Evolutionary conservation across 2,888 invertebrate species (phyloP).

Genomic region (Eupeodes latifasciatus): DNA sequence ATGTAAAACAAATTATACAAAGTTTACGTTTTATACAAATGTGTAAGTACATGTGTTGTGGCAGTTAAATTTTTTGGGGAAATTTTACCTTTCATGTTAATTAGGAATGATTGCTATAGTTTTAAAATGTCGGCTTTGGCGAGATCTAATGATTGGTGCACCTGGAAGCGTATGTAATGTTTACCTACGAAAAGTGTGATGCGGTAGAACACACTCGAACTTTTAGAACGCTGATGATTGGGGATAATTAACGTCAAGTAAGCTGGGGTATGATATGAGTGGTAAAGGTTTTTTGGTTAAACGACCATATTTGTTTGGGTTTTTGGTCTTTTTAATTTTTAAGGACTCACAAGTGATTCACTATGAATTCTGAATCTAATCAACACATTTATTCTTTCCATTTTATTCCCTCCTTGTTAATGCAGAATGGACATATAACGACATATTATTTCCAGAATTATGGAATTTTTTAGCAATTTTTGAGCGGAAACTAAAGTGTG

Average conservation of each 20-base stretch:
- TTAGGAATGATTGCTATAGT: conserved; percentile 62
- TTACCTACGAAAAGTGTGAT: conserved; percentile 1
- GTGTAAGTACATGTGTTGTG: background rate
- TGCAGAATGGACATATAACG: too few relatives aligned
- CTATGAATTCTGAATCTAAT: too few relatives aligned
- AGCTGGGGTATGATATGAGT: background rate
- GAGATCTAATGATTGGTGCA: conserved; percentile 29
- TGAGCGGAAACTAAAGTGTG: too few relatives aligned
- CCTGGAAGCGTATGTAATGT: conserved; percentile 13
- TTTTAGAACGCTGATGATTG: background rate
- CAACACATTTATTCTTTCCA: too few relatives aligned
- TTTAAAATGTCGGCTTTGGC: conserved; percentile 38
- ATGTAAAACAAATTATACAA: conserved; percentile 63
- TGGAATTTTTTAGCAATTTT: too few relatives aligned
- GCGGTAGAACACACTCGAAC: conserved; percentile 1
- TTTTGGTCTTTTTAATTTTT: too few relatives aligned
- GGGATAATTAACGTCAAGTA: background rate
- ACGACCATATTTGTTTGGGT: too few relatives aligned
- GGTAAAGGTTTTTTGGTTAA: background rate
- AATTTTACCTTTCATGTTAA: conserved; percentile 61
- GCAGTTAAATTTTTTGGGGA: conserved; percentile 40
- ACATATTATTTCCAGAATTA: too few relatives aligned
- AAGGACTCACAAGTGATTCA: too few relatives aligned
- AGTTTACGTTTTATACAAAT: conserved; percentile 45
- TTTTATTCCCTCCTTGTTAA: too few relatives aligned